Base-by-base conservation (phyloP, 2,113 vertebrate genomes). In the Hylia prasina region DNA sequence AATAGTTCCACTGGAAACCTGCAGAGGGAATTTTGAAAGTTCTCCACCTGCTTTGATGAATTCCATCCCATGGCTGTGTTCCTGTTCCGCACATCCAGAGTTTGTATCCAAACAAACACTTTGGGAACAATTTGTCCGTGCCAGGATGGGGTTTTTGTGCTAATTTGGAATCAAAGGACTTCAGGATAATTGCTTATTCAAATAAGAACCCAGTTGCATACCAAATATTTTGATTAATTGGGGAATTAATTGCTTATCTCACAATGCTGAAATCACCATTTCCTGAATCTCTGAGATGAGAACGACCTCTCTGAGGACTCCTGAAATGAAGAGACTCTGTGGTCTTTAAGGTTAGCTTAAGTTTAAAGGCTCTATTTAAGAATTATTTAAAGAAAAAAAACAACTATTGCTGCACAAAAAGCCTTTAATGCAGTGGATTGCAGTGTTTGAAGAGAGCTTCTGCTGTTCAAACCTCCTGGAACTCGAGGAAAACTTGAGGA, bases 241-340 rank as follows among this genome's bases (percentile, higher is more conserved):
- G 84, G 83, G 93, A 87, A 73, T 96, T 93, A 94, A 94, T 76
- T 90, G 73, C 85, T 87, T 76, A 68, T 94, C 87, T 85, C 48
- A 15, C 44, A 60, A 7, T 33, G 77, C 69, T 91, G 14, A 75
- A 94, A 39, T 64, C 69, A n/a, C 50, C 1, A 0, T 54, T 93
- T 33, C 6, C 7, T 16, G 78, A 11, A 75, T 66, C 69, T 91
- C 44, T 7, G 35, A 24, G 69, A 39, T 13, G 80, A 71, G 72
- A 87, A 33, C 0, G 1, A n/a, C 27, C 65, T 84, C 93, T 77
- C 93, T 21, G 35, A 89, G 84, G 95, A 31, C 24, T 30, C 7
- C 60, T 68, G 5, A 54, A 35, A 45, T 4, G 23, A 27, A 21
- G 60, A 76, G 6, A 24, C 63, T 8, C 1, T 2, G 2, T 12